A percentile compares a stretch with the other conserved stretches of the same genome.
Evolutionary conservation across 2,797 vertebrate genomes (phyloP).

Genomic region (Otolemur crassicaudatus): DNA sequence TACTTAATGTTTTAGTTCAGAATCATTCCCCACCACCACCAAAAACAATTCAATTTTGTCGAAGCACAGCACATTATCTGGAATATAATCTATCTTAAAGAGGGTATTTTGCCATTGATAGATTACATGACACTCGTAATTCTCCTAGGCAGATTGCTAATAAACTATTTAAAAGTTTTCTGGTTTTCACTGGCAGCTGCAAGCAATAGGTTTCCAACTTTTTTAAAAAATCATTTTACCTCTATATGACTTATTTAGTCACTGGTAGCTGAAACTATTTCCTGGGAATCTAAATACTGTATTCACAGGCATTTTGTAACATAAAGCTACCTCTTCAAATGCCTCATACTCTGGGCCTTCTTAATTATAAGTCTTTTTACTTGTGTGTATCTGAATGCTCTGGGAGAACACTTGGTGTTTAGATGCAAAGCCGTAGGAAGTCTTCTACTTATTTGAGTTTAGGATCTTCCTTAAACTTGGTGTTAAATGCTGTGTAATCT

Average conservation of each 20-base stretch:
- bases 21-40: not conserved
- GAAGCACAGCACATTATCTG: not conserved
- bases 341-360: not conserved
- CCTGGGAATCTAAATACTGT: not conserved
- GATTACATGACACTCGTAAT: not conserved
- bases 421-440: not conserved
- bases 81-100: not conserved
- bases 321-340: not conserved
- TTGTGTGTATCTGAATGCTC: not conserved
- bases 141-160: not conserved
- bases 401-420: not conserved
- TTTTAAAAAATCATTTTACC: not conserved
- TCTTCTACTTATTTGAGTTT: not conserved
- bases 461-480: not conserved
- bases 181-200: not conserved
- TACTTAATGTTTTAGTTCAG: not conserved
- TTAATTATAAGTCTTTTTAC: not conserved
- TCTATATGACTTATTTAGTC: not conserved
- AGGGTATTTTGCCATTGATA: not conserved
- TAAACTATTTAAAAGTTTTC: not conserved
- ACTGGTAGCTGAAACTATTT: not conserved
- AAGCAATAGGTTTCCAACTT: not conserved
- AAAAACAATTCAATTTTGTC: not conserved
- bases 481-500: not conserved
- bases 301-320: not conserved